phyloP scores from a whole-genome alignment of 1,140 invertebrate genomes.

The Leptopilina clavipes region DNA sequence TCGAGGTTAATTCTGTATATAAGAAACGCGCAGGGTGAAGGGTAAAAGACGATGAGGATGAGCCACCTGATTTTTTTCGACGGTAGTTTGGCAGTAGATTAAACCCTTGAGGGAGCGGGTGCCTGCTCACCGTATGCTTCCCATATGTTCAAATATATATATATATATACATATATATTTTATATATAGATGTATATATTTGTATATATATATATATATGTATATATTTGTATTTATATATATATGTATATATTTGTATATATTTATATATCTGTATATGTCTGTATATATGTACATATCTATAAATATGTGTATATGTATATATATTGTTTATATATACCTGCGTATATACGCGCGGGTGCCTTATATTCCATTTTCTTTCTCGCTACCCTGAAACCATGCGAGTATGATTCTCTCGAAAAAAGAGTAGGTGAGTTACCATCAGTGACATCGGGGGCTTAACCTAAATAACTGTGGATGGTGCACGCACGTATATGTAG shows the following conservation, averaged over 20 bases:
- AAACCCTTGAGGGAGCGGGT: slow-evolving; percentile 64
- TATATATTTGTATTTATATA: neutral
- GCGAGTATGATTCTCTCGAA: neutral
- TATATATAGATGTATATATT: no score
- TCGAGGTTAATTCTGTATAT: slow-evolving; percentile 17
- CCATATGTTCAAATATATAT: slow-evolving; percentile 69
- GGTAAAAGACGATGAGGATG: slow-evolving; percentile 56
- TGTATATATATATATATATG: no score
- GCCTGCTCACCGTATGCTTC: slow-evolving; percentile 73
- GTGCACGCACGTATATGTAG: slow-evolving; percentile 21
- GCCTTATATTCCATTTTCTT: slow-evolving; percentile 41
- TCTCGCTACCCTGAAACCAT: slow-evolving; percentile 44
- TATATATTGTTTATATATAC: no score
- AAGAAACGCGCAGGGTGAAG: slow-evolving; percentile 49
- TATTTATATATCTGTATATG: no score
- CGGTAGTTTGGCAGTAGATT: slow-evolving; percentile 72
- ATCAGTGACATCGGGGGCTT: slow-evolving; percentile 16
- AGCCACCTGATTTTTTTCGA: slow-evolving; percentile 70
- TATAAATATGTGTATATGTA: no score
- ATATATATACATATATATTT: no score
- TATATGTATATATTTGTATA: no score
- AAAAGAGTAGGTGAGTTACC: slow-evolving; percentile 27
- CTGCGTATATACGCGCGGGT: no score
- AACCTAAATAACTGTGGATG: slow-evolving; percentile 31
- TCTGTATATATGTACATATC: no score